A percentile compares a stretch with the other conserved stretches of the same genome.
Conservation (phyloP, 2,113 vertebrate genomes). For the Trogon surrucura region DNA sequence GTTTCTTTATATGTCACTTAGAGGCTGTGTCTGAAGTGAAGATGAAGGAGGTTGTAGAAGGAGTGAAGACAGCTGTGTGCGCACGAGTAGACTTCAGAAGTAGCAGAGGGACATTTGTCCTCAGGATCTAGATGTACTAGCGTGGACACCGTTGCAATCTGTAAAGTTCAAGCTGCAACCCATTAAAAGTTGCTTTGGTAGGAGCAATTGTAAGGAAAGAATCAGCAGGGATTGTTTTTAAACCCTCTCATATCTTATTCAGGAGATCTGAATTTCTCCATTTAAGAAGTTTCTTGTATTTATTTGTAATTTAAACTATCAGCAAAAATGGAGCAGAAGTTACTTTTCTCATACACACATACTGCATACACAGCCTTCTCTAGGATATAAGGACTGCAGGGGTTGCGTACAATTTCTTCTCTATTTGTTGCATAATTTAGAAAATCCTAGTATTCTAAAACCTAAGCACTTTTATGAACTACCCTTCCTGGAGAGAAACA, state of each 20-base stretch:
- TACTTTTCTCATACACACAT: background rate
- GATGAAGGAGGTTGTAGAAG: background rate
- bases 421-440: constrained; percentile 32
- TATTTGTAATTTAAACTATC: constrained; percentile 15
- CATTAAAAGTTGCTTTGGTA: background rate
- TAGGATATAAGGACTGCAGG: background rate
- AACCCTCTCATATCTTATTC: background rate
- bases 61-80: background rate
- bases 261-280: background rate
- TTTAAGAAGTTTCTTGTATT: constrained; percentile 23
- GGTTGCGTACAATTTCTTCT: constrained; percentile 8
- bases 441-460: constrained; percentile 36
- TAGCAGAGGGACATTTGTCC: background rate
- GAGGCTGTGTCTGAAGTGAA: background rate
- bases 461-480: constrained; percentile 13
- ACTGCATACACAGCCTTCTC: constrained; percentile 7
- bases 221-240: constrained; percentile 25
- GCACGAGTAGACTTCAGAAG: background rate
- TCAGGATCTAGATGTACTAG: background rate
- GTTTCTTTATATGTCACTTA: fast-evolving
- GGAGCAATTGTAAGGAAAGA: background rate
- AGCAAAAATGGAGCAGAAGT: constrained; percentile 34
- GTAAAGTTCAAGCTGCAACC: background rate
- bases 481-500: background rate
- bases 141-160: background rate